These are phyloP conservation scores for Triplophysa siluroides DNA, from an alignment of 2,113 vertebrate species.

Conservation along the genomic window DNA sequence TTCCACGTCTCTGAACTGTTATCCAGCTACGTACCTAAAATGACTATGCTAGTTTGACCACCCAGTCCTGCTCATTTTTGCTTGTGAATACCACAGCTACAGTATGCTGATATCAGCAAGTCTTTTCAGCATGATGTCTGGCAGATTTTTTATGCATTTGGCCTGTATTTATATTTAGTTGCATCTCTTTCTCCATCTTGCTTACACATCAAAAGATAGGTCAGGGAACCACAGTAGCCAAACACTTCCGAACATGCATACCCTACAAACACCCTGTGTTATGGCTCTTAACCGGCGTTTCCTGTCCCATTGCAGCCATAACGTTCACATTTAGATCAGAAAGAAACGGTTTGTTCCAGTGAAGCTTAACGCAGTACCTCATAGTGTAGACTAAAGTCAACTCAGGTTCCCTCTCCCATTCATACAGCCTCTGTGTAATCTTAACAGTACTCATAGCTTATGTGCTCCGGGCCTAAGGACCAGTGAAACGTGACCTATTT, in stretches of 20 bases:
- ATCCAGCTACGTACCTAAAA: too few relatives aligned
- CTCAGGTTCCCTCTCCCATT: conserved; percentile 21
- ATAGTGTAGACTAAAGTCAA: conserved; percentile 10
- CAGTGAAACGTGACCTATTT: conserved; percentile 38
- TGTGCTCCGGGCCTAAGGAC: conserved; percentile 6
- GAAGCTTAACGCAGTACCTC: background rate
- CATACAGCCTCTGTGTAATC: background rate
- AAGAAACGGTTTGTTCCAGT: background rate
- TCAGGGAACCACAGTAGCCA: background rate
- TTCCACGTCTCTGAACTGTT: too few relatives aligned
- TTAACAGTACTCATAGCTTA: conserved; percentile 32
- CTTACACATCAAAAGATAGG: background rate
- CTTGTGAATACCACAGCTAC: too few relatives aligned
- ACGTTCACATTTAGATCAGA: background rate
- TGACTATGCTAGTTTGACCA: too few relatives aligned
- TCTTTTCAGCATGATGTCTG: background rate
- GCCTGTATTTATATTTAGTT: background rate
- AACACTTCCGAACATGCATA: too few relatives aligned
- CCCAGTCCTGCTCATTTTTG: too few relatives aligned
- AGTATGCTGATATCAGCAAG: too few relatives aligned
- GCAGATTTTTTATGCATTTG: background rate
- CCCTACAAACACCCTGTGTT: background rate
- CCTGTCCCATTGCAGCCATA: background rate
- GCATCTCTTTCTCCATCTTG: background rate
- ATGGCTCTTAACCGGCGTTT: background rate